Evolutionary conservation across 2,888 invertebrate species (phyloP).

Genomic region (Gari tellinella): DNA sequence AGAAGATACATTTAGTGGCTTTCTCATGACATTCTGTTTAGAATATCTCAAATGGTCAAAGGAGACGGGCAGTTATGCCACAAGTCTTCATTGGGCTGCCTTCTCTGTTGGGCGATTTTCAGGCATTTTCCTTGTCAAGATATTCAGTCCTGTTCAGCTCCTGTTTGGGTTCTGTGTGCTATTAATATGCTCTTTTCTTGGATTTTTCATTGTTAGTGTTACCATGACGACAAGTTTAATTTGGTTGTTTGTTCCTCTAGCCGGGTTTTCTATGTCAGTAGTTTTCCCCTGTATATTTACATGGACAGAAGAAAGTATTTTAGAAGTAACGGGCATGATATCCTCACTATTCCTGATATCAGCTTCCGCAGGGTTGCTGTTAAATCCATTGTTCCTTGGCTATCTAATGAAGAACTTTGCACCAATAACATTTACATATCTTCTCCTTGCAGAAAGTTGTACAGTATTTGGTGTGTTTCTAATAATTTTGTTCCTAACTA

Average conservation of each 20-base stretch:
- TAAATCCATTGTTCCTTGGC: constrained; percentile 64
- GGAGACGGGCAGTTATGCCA: constrained; percentile 39
- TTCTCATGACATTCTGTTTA: constrained; percentile 51
- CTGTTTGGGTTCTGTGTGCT: constrained; percentile 73
- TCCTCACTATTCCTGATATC: constrained; percentile 61
- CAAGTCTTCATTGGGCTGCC: constrained; percentile 43
- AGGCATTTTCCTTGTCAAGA: constrained; percentile 70
- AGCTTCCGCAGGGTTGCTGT: constrained; percentile 50
- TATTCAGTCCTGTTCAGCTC: constrained; percentile 80
- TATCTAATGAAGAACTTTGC: constrained; percentile 59
- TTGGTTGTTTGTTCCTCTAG: constrained; percentile 57
- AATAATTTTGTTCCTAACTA: constrained; percentile 39
- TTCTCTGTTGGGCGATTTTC: constrained; percentile 52
- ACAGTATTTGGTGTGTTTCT: constrained; percentile 38
- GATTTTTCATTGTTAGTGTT: constrained; percentile 52
- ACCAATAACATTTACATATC: constrained; percentile 59
- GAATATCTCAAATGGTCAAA: constrained; percentile 48
- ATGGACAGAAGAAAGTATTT: constrained; percentile 65
- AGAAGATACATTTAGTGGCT: constrained; percentile 50
- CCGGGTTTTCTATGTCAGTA: constrained; percentile 63
- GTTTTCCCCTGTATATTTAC: constrained; percentile 64
- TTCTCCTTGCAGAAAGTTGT: constrained; percentile 50
- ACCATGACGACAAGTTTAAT: constrained; percentile 35
- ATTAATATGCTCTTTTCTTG: constrained; percentile 53
- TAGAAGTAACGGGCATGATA: constrained; percentile 61